A percentile compares a stretch with the other conserved stretches of the same genome.
phyloP scores from a whole-genome alignment of 2,888 invertebrate genomes.

The Rhagium mordax region DNA sequence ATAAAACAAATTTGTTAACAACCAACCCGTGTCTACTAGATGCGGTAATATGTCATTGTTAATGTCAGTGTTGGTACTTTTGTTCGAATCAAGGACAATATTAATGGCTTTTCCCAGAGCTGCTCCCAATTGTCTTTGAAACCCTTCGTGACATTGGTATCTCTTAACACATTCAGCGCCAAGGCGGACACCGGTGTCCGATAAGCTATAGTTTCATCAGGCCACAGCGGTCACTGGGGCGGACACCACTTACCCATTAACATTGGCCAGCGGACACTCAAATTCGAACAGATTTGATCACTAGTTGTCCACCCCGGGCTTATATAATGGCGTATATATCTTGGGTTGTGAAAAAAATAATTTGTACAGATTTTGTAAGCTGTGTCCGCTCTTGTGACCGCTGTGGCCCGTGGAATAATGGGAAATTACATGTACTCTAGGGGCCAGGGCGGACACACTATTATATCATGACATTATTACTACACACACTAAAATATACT shows the following conservation, averaged over 20 bases:
- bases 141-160: too few species aligned
- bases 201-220: background rate
- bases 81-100: too few species aligned
- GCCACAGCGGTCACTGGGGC: conserved; percentile 1
- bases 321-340: background rate
- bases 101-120: too few species aligned
- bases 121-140: too few species aligned
- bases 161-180: background rate
- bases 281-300: background rate
- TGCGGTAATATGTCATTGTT: too few species aligned
- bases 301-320: too few species aligned
- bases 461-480: background rate
- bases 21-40: too few species aligned
- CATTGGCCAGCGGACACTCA: background rate
- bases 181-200: background rate
- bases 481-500: background rate
- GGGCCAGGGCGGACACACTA: conserved; percentile 5
- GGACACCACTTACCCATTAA: background rate
- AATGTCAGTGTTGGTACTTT: too few species aligned
- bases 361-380: background rate
- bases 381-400: background rate
- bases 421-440: background rate
- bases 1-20: too few species aligned
- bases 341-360: background rate
- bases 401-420: background rate